Evolutionary conservation across 2,113 vertebrate species (phyloP), one percentile per base, ranked within the genome.

Genomic region (Macquaria ambigua): DNA sequence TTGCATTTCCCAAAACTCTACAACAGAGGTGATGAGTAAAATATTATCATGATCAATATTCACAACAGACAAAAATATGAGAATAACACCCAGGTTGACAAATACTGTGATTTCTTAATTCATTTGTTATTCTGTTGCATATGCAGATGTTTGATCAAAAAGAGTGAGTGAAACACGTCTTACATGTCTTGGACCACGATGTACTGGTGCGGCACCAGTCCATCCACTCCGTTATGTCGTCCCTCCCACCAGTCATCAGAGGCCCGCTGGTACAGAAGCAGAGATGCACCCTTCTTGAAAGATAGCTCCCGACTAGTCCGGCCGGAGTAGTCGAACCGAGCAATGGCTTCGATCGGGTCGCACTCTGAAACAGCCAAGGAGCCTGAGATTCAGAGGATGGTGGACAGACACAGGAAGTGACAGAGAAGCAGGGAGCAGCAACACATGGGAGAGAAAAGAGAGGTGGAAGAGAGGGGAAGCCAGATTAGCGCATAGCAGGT

Each of bases 171-270:
- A 11, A 79, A 64, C 18, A 67, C 1, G 61, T 95, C 97, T 62
- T 97, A 99, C 98, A 93, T 96, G 96, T 99, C 98, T 90, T 98
- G 98, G 53, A 99, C 92, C 81, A 98, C 95, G 56, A 99, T 98
- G 92, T 99, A 99, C 95, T 99, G 98, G 77, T 99, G 98, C 0
- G 98, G 97, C 81, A 99, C 96, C 63, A 99, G 96, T 64, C 98
- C 98, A 0, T 98, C 97, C 11, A 96, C 88, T 16, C 97, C 97
- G 0, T 98, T 98, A 94, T 98, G 97, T 11, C 97, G 94, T 1
- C 98, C 98, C 94, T 99, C 97, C 98, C 98, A 99, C 98, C 98
- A 99, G 95, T 99, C 98, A 0, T 98, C 97, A 0, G 98, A 99
- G 46, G 97, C 98, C 3, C 98, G 94, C 81, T 97, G 97, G 90